Evolutionary conservation across 1,140 invertebrate genomes (phyloP).

Genomic region (Drosophila trapezifrons): DNA sequence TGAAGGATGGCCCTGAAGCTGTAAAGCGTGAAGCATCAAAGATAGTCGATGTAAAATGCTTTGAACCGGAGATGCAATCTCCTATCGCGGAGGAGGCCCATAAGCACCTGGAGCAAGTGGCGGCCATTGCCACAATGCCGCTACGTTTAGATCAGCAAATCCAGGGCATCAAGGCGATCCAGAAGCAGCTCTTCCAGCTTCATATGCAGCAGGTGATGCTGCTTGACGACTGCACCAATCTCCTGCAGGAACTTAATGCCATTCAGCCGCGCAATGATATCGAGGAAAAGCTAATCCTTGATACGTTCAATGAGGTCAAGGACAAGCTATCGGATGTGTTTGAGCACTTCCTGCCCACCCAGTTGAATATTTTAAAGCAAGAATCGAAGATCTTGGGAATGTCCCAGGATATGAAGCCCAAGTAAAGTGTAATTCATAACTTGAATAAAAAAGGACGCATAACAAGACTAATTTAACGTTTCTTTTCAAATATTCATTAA

Average conservation of each 20-base stretch:
- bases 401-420: not conserved
- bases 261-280: conserved; percentile 2
- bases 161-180: conserved; percentile 18
- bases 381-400: conserved; percentile 9
- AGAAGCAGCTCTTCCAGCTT: conserved; percentile 34
- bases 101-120: conserved; percentile 28
- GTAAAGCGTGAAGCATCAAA: not conserved
- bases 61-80: not conserved
- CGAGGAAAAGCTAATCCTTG: conserved; percentile 24
- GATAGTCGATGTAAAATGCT: not conserved
- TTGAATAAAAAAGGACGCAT: not conserved
- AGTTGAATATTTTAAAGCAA: conserved; percentile 32
- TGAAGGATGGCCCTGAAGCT: not conserved
- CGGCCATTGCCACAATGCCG: conserved; percentile 28
- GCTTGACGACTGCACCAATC: conserved; percentile 37
- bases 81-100: not conserved
- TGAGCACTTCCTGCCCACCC: conserved; percentile 24
- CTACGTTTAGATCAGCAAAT: conserved; percentile 37
- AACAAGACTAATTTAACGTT: not conserved
- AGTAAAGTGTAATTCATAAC: not conserved
- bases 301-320: conserved; percentile 36
- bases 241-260: conserved; percentile 31
- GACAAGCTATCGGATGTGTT: conserved; percentile 42
- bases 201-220: conserved; percentile 27
- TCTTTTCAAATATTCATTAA: not conserved